These are phyloP conservation scores for Margarornis squamiger DNA, from an alignment of 2,797 vertebrate species.

Conservation along the genomic window DNA sequence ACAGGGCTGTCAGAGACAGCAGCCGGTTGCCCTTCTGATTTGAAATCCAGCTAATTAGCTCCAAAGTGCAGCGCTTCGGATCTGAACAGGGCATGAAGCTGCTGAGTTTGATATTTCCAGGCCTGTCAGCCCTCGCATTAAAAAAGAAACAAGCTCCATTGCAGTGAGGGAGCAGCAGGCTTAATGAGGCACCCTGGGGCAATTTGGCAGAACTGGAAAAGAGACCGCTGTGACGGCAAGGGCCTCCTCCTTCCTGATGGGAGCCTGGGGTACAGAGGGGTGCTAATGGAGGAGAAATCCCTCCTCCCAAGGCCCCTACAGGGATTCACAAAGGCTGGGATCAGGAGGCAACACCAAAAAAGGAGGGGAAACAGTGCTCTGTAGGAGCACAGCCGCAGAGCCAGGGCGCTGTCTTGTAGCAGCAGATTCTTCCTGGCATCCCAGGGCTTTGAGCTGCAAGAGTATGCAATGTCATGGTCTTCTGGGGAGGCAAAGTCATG, in stretches of 20 bases:
- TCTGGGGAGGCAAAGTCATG: not conserved
- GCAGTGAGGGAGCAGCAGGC: not conserved
- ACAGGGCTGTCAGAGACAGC: conserved; percentile 1
- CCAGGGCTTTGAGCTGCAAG: not conserved
- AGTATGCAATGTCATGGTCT: rapidly evolving
- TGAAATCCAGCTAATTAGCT: conserved; percentile 61
- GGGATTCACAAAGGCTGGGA: not conserved
- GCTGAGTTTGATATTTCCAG: conserved; percentile 45
- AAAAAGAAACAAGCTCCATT: not conserved
- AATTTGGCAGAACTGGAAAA: not conserved
- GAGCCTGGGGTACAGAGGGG: not conserved
- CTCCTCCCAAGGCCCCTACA: rapidly evolving
- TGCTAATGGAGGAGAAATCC: not conserved
- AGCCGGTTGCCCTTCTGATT: not conserved
- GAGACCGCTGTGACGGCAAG: not conserved
- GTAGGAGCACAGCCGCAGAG: not conserved
- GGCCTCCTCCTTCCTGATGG: not conserved
- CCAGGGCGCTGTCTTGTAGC: not conserved
- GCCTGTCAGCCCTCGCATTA: not conserved
- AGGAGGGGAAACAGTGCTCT: not conserved
- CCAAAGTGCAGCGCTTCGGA: not conserved
- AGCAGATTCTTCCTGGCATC: not conserved
- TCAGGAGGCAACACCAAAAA: not conserved
- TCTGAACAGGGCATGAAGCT: not conserved
- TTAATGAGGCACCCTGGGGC: conserved; percentile 50